These are phyloP conservation scores for Pangasius djambal DNA, from an alignment of 2,797 vertebrate genomes.

Conservation along the genomic window DNA sequence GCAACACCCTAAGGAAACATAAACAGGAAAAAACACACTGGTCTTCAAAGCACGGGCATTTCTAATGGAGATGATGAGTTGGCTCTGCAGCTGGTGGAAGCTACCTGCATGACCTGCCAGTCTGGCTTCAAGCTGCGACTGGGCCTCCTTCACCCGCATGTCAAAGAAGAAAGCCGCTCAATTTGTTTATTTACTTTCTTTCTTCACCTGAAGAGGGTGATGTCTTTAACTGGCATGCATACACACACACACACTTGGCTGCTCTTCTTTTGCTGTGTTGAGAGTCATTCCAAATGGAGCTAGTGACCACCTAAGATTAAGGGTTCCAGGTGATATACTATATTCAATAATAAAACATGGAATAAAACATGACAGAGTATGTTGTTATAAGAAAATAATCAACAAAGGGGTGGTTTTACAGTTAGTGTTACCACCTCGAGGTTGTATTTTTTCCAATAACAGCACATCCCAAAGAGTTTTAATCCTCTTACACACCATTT, in stretches of 20 bases:
- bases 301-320: neutral
- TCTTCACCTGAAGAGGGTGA: constrained; percentile 49
- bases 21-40: constrained; percentile 61
- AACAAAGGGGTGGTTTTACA: neutral
- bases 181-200: constrained; percentile 59
- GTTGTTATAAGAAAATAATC: neutral
- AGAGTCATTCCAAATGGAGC: constrained; percentile 3
- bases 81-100: constrained; percentile 66
- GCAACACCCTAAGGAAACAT: constrained; percentile 71
- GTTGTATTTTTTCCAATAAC: neutral
- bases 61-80: constrained; percentile 56
- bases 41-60: constrained; percentile 69
- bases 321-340: neutral
- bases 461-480: neutral
- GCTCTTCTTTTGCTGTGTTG: neutral
- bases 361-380: neutral
- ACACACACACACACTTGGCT: constrained; percentile 13
- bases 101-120: constrained; percentile 52
- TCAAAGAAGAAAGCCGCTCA: constrained; percentile 53
- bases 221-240: constrained; percentile 64
- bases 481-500: neutral
- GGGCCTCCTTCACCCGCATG: constrained; percentile 56
- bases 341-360: neutral
- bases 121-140: constrained; percentile 50
- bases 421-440: neutral